Evolutionary conservation across 2,113 vertebrate species (phyloP).

Genomic region (Nibea albiflora): DNA sequence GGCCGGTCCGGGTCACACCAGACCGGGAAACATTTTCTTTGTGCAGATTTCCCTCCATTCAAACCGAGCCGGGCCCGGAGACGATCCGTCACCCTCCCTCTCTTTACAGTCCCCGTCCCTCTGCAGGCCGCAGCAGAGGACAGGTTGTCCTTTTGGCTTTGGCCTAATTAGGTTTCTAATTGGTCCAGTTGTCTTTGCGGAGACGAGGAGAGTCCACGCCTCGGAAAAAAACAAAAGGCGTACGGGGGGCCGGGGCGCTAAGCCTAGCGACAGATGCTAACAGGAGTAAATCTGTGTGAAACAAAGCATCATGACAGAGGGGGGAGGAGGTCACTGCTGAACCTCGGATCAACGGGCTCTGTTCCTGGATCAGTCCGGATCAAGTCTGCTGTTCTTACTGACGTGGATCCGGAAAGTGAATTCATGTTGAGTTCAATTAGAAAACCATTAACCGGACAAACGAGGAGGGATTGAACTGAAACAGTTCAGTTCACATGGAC

Average conservation of each 20-base stretch:
- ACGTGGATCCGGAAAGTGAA: constrained; percentile 36
- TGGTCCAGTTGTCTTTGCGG: constrained; percentile 38
- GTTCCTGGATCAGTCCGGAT: constrained; percentile 45
- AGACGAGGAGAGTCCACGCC: constrained; percentile 19
- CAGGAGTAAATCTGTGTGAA: constrained; percentile 61
- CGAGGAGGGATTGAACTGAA: neutral
- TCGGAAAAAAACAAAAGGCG: constrained; percentile 38
- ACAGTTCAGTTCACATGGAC: too few species aligned
- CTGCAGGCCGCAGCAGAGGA: constrained; percentile 1
- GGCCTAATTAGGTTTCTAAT: constrained; percentile 66
- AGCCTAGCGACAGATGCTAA: constrained; percentile 73
- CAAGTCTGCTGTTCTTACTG: constrained; percentile 38
- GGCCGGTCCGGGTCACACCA: neutral
- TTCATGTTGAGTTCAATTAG: constrained; percentile 14
- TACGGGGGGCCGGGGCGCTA: constrained; percentile 3
- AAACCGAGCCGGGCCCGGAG: too few species aligned
- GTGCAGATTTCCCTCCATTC: neutral
- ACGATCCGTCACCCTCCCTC: neutral
- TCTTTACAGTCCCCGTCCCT: neutral
- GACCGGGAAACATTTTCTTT: neutral
- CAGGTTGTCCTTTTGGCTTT: constrained; percentile 3
- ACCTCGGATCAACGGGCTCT: constrained; percentile 22
- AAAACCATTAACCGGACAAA: neutral
- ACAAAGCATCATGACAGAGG: constrained; percentile 40
- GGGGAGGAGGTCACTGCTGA: neutral